Conservation (phyloP, 2,113 vertebrate species). For the Podarcis raffonei region DNA sequence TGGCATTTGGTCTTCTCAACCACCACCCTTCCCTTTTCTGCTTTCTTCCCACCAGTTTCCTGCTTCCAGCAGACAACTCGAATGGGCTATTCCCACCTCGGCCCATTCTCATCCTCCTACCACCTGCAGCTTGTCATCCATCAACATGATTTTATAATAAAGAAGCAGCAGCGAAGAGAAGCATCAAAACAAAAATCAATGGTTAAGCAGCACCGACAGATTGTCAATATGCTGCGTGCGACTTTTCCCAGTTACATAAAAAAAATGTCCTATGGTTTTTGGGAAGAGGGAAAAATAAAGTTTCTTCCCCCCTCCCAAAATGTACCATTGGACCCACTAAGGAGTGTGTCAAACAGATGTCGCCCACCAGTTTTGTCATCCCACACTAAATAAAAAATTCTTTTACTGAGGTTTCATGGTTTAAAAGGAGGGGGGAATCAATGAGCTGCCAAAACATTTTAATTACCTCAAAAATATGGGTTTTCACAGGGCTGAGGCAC, state of each 20-base stretch:
- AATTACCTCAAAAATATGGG: background rate
- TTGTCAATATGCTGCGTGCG: background rate
- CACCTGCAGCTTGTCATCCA: background rate
- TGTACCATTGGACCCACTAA: background rate
- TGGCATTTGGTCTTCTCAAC: background rate
- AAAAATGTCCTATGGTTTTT: background rate
- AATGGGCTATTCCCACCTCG: no score
- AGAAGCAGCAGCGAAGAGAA: background rate
- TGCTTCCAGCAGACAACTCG: background rate
- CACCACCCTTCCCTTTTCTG: background rate
- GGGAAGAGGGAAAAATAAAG: background rate
- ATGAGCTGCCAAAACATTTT: conserved; percentile 2
- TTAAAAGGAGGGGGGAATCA: background rate
- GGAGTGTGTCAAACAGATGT: conserved; percentile 13
- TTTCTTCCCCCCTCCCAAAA: background rate
- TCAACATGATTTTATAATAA: background rate
- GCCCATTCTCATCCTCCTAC: background rate
- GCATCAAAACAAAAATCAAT: background rate
- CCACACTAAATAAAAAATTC: conserved; percentile 8
- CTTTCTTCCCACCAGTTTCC: background rate
- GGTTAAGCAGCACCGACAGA: background rate
- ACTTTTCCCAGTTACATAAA: conserved; percentile 12
- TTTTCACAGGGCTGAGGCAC: background rate
- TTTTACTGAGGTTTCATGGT: background rate
- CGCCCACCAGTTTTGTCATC: background rate